phyloP scores from a whole-genome alignment of 1,140 invertebrate species.

The Apolygus lucorum region DNA sequence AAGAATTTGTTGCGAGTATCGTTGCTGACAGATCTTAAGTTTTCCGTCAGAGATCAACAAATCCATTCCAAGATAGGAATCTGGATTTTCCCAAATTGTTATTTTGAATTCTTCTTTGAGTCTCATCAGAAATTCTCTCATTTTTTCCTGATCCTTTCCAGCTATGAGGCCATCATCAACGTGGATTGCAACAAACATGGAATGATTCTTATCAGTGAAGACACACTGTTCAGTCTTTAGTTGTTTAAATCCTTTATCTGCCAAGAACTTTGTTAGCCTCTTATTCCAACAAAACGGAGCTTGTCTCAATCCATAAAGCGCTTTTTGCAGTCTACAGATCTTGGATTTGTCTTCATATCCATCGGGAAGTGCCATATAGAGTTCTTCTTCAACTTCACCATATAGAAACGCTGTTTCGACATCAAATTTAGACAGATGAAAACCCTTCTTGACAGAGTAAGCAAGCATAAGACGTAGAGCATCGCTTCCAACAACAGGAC shows the following conservation, averaged over 20 bases:
- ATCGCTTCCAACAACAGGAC: slow-evolving; percentile 37
- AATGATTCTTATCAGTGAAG: background rate
- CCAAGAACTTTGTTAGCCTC: slow-evolving; percentile 18
- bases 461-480: slow-evolving; percentile 39
- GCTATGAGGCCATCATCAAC: slow-evolving; percentile 19
- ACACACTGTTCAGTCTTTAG: background rate
- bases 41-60: slow-evolving; percentile 1
- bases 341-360: slow-evolving; percentile 32
- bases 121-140: background rate
- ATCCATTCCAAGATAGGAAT: slow-evolving; percentile 19
- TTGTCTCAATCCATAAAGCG: slow-evolving; percentile 41
- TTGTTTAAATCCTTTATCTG: slow-evolving; percentile 1
- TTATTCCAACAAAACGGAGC: slow-evolving; percentile 35
- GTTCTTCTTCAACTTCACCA: background rate
- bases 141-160: background rate
- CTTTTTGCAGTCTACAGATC: slow-evolving; percentile 39
- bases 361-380: slow-evolving; percentile 26
- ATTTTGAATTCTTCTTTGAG: slow-evolving; percentile 15
- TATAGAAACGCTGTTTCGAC: slow-evolving; percentile 34
- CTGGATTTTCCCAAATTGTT: background rate
- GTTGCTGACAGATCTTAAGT: background rate
- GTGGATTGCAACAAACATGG: slow-evolving; percentile 12
- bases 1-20: slow-evolving; percentile 5
- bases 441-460: slow-evolving; percentile 37
- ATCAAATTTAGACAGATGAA: slow-evolving; percentile 41